A percentile compares a stretch with the other conserved stretches of the same genome.
Evolutionary conservation across 2,888 invertebrate genomes (phyloP).

Genomic region (Dysmachus trigonus): DNA sequence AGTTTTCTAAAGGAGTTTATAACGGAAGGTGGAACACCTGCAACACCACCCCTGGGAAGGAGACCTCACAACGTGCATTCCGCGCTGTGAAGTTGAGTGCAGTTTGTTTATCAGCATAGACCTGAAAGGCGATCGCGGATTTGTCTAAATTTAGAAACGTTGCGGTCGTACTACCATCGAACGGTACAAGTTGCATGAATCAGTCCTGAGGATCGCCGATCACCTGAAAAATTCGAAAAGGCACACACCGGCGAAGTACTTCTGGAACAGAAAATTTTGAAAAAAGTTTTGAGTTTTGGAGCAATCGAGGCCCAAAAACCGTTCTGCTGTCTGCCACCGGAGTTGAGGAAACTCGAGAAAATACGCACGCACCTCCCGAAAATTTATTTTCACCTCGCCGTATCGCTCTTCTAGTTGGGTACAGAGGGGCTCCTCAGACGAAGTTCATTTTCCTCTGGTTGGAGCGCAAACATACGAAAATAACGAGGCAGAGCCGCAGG

Average conservation of each 20-base stretch:
- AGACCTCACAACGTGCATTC: not conserved
- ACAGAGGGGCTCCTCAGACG: not conserved
- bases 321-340: not conserved
- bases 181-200: not conserved
- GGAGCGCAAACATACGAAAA: conserved; percentile 4
- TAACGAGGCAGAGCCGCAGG: not conserved
- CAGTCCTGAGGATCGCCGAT: not conserved
- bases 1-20: not conserved
- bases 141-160: conserved; percentile 18
- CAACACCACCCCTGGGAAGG: not conserved
- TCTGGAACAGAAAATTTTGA: not conserved
- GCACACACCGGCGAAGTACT: not conserved
- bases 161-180: not conserved
- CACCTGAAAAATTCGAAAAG: not conserved
- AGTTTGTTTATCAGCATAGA: not conserved
- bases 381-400: conserved; percentile 33
- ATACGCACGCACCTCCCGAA: not conserved
- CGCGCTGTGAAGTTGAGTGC: not conserved
- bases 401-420: not conserved
- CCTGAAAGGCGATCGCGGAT: conserved; percentile 13
- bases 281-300: not conserved
- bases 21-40: not conserved
- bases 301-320: not conserved
- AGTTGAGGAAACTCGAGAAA: not conserved
- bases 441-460: conserved; percentile 40